A percentile compares a stretch with the other conserved stretches of the same genome.
These are phyloP conservation scores for Pseudonaja textilis DNA, from an alignment of 2,113 vertebrate species.

Conservation along the genomic window DNA sequence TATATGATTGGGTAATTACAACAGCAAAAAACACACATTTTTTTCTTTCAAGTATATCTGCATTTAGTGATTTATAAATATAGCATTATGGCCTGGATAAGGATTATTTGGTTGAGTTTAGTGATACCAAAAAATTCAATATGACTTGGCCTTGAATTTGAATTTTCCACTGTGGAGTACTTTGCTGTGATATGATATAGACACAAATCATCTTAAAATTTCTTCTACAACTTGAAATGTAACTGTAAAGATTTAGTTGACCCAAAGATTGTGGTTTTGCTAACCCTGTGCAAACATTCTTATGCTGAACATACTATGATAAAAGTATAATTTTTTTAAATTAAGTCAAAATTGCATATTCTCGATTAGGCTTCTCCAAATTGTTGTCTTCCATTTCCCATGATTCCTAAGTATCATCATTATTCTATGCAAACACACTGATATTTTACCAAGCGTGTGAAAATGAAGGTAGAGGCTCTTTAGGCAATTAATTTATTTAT, in stretches of 20 bases:
- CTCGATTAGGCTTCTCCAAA: neutral
- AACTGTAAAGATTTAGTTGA: neutral
- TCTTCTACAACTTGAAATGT: neutral
- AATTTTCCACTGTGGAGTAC: neutral
- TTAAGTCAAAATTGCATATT: neutral
- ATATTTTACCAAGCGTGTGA: neutral
- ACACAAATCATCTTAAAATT: neutral
- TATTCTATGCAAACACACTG: neutral
- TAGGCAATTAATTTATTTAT: neutral
- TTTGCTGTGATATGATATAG: neutral
- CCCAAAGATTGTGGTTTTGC: neutral
- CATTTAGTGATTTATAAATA: neutral
- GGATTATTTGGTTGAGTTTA: neutral
- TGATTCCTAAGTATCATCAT: neutral
- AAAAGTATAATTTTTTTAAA: neutral
- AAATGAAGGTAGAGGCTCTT: neutral
- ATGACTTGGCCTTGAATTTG: neutral
- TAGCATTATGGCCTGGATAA: neutral
- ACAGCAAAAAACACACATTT: neutral
- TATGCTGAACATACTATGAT: neutral
- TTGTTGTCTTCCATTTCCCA: neutral
- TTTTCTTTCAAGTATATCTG: neutral
- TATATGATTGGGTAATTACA: neutral
- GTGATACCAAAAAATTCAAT: neutral
- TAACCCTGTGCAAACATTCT: neutral